Evolutionary conservation across 2,888 invertebrate species (phyloP).

Genomic region (Galeruca laticollis): DNA sequence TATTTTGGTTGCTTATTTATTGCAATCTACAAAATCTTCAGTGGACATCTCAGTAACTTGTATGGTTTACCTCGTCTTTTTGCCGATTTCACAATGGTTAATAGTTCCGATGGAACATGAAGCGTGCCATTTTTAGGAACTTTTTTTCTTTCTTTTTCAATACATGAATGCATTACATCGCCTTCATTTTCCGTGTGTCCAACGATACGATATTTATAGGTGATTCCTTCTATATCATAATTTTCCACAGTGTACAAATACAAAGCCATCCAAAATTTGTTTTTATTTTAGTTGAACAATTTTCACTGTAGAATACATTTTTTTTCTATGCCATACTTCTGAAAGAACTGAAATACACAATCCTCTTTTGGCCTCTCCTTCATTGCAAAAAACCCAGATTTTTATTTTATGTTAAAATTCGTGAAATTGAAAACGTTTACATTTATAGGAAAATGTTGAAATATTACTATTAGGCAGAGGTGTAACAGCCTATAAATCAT

Average conservation of each 20-base stretch:
- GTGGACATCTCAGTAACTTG: too few relatives aligned
- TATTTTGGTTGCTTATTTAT: too few relatives aligned
- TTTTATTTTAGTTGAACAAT: too few relatives aligned
- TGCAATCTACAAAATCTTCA: too few relatives aligned
- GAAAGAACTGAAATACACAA: conserved; percentile 39
- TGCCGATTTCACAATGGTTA: not conserved
- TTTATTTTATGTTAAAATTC: conserved; percentile 17
- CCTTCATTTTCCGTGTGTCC: too few relatives aligned
- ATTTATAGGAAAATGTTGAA: conserved; percentile 51
- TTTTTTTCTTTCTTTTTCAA: not conserved
- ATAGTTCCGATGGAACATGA: not conserved
- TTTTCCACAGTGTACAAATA: not conserved
- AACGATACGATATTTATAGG: too few relatives aligned
- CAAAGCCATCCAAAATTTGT: not conserved
- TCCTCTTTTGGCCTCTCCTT: conserved; percentile 54
- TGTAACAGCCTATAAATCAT: conserved; percentile 50
- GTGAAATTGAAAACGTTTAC: conserved; percentile 49
- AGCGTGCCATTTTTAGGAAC: not conserved
- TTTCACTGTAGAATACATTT: too few relatives aligned
- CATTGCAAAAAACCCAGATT: conserved; percentile 54
- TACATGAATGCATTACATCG: not conserved
- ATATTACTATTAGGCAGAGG: conserved; percentile 44
- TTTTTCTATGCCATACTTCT: too few relatives aligned
- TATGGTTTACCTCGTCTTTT: too few relatives aligned
- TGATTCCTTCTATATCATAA: not conserved